phyloP scores from a whole-genome alignment of 2,797 vertebrate species.

The Enteromius afrohamiltoni region DNA sequence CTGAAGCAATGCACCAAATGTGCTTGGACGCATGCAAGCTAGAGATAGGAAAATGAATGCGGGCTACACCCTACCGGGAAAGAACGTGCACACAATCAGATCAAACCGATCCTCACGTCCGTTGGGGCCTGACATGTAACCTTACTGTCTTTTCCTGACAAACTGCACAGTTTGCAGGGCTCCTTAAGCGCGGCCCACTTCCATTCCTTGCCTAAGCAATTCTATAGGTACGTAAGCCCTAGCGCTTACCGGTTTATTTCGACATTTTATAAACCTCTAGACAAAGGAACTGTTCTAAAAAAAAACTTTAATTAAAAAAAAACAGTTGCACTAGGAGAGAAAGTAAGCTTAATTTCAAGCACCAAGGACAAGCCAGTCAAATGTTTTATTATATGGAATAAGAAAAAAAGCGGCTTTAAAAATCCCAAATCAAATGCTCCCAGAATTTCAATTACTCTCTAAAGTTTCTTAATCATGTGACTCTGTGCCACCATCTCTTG shows the following conservation, averaged over 20 bases:
- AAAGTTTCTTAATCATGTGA: conserved; percentile 13
- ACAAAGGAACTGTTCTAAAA: background rate
- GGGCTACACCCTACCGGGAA: conserved; percentile 51
- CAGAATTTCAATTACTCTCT: background rate
- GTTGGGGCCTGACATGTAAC: conserved; percentile 5
- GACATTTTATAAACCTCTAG: background rate
- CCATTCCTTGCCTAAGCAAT: background rate
- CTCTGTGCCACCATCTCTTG: background rate
- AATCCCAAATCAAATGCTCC: background rate
- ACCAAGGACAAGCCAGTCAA: background rate
- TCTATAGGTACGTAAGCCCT: background rate
- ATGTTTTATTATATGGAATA: background rate
- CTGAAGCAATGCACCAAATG: background rate
- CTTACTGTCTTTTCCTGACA: background rate
- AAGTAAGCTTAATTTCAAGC: background rate
- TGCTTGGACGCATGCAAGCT: conserved; percentile 16
- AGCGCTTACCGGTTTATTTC: background rate
- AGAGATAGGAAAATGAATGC: conserved; percentile 46
- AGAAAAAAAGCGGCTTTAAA: background rate
- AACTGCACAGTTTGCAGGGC: background rate
- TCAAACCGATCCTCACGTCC: conserved; percentile 36
- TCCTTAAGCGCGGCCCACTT: background rate
- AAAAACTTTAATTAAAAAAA: background rate
- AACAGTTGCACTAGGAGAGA: background rate
- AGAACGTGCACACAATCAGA: conserved; percentile 40